Conservation (phyloP, 1,140 invertebrate genomes). For the Drosophila oshimai region DNA sequence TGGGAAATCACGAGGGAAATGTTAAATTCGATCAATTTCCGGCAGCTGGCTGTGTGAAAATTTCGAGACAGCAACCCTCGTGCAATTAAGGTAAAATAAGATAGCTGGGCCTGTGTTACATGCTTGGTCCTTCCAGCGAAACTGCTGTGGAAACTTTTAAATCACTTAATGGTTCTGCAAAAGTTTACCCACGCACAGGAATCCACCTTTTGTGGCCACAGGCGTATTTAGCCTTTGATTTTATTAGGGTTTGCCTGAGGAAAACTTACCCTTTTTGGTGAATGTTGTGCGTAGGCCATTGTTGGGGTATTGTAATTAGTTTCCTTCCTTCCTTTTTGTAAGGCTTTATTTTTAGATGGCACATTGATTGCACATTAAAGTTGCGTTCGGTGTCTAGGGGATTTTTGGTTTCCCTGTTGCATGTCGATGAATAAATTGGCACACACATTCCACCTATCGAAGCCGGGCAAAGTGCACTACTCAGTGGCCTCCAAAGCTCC, state of each 20-base stretch:
- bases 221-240: slow-evolving; percentile 50
- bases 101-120: not conserved
- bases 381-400: not conserved
- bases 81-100: slow-evolving; percentile 7
- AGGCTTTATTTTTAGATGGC: slow-evolving; percentile 43
- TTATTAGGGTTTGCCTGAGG: slow-evolving; percentile 45
- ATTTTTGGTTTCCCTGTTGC: not conserved
- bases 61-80: not conserved
- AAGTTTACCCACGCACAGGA: slow-evolving; percentile 46
- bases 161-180: slow-evolving; percentile 61
- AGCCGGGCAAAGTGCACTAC: slow-evolving; percentile 23
- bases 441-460: not conserved
- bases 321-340: slow-evolving; percentile 53
- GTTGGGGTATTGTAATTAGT: slow-evolving; percentile 54
- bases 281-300: slow-evolving; percentile 7
- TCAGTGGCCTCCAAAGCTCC: not conserved
- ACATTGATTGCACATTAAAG: slow-evolving; percentile 49
- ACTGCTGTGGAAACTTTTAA: slow-evolving; percentile 50
- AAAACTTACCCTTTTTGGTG: slow-evolving; percentile 45
- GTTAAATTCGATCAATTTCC: slow-evolving; percentile 28
- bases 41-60: slow-evolving; percentile 2
- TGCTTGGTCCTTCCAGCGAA: not conserved
- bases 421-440: slow-evolving; percentile 54
- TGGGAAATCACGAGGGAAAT: slow-evolving; percentile 12
- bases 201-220: slow-evolving; percentile 34